phyloP scores from a whole-genome alignment of 2,113 vertebrate species.

The Butorides virescens region DNA sequence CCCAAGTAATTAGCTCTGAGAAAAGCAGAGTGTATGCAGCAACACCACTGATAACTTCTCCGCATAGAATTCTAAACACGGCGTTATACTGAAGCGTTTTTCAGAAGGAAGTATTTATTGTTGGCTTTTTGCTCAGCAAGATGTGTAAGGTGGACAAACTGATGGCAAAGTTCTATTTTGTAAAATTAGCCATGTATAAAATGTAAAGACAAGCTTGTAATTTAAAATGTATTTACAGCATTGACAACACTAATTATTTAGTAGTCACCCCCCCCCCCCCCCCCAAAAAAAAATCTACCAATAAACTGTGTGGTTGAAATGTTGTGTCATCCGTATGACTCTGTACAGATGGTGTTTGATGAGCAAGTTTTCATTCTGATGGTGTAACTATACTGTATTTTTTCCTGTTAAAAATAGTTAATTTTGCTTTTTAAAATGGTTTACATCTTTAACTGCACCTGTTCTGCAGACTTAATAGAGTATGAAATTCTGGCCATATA shows the following conservation, averaged over 20 bases:
- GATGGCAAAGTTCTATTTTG: constrained; percentile 55
- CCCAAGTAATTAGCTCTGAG: not conserved
- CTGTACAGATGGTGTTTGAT: not conserved
- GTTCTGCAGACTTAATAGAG: not conserved
- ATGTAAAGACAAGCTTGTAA: constrained; percentile 71
- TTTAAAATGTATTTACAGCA: constrained; percentile 72
- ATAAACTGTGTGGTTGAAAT: constrained; percentile 46
- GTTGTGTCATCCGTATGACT: not conserved
- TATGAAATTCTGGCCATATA: not conserved
- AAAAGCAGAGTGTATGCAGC: not conserved
- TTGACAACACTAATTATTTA: constrained; percentile 68
- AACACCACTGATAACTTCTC: not conserved
- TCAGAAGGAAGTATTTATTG: constrained; percentile 64
- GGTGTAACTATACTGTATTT: not conserved
- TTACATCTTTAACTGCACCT: constrained; percentile 12
- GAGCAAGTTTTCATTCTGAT: not conserved
- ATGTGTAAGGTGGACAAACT: constrained; percentile 6
- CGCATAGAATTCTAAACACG: not conserved
- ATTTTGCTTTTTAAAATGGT: not conserved
- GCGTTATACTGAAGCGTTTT: not conserved
- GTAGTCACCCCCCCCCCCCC: not conserved
- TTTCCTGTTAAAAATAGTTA: constrained; percentile 39
- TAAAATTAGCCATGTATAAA: constrained; percentile 73
- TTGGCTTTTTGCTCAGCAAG: constrained; percentile 36
- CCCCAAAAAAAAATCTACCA: not conserved